Percentiles rank a stretch among this genome's conserved stretches.
Conservation (phyloP, 2,113 vertebrate genomes). For the Bettongia penicillata region DNA sequence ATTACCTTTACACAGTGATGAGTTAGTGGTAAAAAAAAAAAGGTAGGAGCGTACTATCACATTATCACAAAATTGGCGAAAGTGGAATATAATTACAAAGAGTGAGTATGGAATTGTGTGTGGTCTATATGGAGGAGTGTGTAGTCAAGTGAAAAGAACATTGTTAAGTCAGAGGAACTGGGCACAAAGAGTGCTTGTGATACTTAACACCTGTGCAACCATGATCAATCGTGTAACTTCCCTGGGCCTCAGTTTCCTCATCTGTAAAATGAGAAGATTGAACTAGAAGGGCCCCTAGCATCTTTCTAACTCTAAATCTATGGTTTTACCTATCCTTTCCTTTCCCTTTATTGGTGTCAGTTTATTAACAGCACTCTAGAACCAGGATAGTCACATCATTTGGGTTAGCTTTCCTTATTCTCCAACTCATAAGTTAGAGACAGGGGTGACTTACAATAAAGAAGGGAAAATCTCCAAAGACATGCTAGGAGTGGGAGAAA, state of each 20-base stretch:
- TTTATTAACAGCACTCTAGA: slow-evolving; percentile 1
- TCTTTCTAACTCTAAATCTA: neutral
- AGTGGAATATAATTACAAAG: slow-evolving; percentile 1
- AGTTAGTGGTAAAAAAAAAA: too few relatives aligned
- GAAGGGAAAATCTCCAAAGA: neutral
- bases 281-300: neutral
- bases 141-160: neutral
- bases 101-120: neutral
- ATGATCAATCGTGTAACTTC: neutral
- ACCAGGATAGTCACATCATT: neutral
- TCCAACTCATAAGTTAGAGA: slow-evolving; percentile 44
- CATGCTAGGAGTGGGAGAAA: neutral
- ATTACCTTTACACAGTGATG: too few relatives aligned
- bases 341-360: neutral
- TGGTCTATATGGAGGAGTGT: neutral
- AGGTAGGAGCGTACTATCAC: too few relatives aligned
- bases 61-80: slow-evolving; percentile 31
- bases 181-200: neutral
- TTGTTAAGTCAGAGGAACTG: neutral
- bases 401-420: slow-evolving; percentile 54
- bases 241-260: neutral
- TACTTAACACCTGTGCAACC: neutral
- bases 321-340: neutral
- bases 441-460: slow-evolving; percentile 15
- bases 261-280: neutral